Base-by-base conservation (phyloP, 1,140 invertebrate species). In the Bombus picipes region DNA sequence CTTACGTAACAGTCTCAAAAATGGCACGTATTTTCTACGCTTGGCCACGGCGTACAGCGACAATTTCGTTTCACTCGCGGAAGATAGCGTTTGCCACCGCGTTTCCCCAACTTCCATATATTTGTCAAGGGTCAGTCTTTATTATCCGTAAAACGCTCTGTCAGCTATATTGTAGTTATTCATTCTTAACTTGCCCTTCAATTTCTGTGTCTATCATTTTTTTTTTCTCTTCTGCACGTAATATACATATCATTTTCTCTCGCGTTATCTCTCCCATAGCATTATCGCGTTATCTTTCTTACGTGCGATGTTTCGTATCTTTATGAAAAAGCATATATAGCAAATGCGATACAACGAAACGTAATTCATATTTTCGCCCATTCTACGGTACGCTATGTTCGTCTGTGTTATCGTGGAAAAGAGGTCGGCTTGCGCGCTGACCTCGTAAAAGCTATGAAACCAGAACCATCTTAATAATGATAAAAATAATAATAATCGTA, bases 401-500 rank as follows among this genome's bases (percentile, higher is more conserved):
- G 47, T 28, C 25, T 28, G 25, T 25, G 25, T 10, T 59, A 59
- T n/a, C 59, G 28, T 22, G 28, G 59, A 12, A 62, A 28, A 62
- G 28, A 62, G 59, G 1, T n/a, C 12, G 3, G 28, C 28, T 13
- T n/a, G 28, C 59, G 28, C n/a, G 28, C 59, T 62, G 59, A n/a
- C 59, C 57, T 59, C 57, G 65, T 70, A 53, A 57, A 72, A 12
- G 4, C 13, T 22, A 8, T 10, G 15, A 22, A 10, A 59, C 43
- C 12, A 28, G 32, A 10, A 3, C 53, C 5, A 73, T 81, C 70
- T 81, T 74, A 34, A 81, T 81, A 41, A 73, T 59, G 43, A 81
- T 81, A 81, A 81, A 65, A 74, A 34, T 28, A 66, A 75, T 47
- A 25, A 39, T 37, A 47, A 43, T 37, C 37, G 57, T 62, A 25